Evolutionary conservation across 2,797 vertebrate genomes (phyloP).

Genomic region (Ara ararauna): DNA sequence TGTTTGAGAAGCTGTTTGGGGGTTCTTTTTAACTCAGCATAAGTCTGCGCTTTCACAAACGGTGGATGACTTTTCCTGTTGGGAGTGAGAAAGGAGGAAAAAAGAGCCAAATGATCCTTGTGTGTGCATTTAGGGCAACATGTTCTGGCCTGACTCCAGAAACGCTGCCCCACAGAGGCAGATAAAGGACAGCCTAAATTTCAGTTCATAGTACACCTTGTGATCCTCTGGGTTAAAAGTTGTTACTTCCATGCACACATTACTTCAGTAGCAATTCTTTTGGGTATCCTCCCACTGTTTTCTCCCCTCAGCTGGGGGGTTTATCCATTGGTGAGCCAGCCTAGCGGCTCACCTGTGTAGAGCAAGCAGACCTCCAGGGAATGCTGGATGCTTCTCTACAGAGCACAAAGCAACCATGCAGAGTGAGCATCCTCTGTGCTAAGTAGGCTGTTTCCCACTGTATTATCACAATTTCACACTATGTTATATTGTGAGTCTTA

Average conservation of each 20-base stretch:
- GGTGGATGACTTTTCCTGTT: not conserved
- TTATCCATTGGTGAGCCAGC: not conserved
- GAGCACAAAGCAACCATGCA: not conserved
- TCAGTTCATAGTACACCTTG: not conserved
- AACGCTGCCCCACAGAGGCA: rapidly evolving
- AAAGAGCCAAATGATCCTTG: not conserved
- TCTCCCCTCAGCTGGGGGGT: not conserved
- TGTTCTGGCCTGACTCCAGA: not conserved
- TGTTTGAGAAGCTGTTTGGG: not conserved
- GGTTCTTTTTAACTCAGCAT: not conserved
- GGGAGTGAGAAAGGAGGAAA: not conserved
- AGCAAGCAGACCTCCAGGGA: not conserved
- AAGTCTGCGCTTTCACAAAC: not conserved
- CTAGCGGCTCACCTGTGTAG: not conserved
- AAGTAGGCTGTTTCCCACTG: not conserved
- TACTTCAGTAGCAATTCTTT: not conserved
- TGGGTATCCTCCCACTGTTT: not conserved
- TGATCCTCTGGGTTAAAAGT: not conserved
- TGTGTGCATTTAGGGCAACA: not conserved
- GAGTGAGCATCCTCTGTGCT: slow-evolving; percentile 1
- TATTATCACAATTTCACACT: slow-evolving; percentile 42
- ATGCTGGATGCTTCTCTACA: not conserved
- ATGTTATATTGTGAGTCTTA: slow-evolving; percentile 25
- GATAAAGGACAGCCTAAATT: not conserved
- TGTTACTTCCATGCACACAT: not conserved